Evolutionary conservation across 2,888 invertebrate species (phyloP).

Genomic region (Gymnoscelis rufifasciata): DNA sequence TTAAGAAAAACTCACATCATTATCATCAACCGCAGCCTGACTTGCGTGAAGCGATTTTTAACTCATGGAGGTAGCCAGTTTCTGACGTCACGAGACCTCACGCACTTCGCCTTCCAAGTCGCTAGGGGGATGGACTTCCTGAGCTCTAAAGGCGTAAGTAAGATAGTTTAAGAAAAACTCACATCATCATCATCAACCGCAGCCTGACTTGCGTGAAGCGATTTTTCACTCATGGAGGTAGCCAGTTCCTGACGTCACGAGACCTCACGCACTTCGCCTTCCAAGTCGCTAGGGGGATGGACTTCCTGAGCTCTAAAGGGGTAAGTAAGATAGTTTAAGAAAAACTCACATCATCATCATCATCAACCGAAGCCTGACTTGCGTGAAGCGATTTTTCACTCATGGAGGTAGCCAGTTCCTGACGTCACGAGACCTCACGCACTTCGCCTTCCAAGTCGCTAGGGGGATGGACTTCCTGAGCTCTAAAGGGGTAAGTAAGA

Average conservation of each 20-base stretch:
- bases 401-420: slow-evolving; percentile 87
- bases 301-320: slow-evolving; percentile 89
- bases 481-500: slow-evolving; percentile 84
- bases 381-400: too few species aligned
- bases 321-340: slow-evolving; percentile 64
- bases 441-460: slow-evolving; percentile 94
- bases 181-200: too few species aligned
- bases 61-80: slow-evolving; percentile 86
- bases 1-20: too few species aligned
- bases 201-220: too few species aligned
- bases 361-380: too few species aligned
- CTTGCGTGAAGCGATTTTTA: too few species aligned
- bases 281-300: slow-evolving; percentile 94
- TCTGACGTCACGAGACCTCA: slow-evolving; percentile 91
- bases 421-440: slow-evolving; percentile 91
- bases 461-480: slow-evolving; percentile 93
- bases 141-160: slow-evolving; percentile 86
- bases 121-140: slow-evolving; percentile 94
- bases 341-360: too few species aligned
- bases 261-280: slow-evolving; percentile 94
- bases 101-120: slow-evolving; percentile 94
- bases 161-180: background rate
- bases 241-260: slow-evolving; percentile 87
- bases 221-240: slow-evolving; percentile 86
- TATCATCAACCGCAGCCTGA: too few species aligned